Base-by-base conservation (phyloP, 53 echinoderm and acorn worm genomes). In the Astropecten irregularis region DNA sequence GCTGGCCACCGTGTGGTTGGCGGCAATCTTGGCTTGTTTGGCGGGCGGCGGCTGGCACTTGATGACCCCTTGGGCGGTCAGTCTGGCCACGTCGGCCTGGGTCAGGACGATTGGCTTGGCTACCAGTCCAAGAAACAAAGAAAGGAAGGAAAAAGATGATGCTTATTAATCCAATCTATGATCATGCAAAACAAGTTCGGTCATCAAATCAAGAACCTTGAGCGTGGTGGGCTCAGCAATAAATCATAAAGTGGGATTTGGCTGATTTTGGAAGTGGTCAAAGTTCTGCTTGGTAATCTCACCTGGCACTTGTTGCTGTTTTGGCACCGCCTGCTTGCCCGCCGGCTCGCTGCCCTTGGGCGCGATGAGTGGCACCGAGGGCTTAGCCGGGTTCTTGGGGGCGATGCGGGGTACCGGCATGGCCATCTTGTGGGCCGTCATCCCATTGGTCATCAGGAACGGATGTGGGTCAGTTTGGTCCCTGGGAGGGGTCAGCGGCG, bases 401-500 rank as follows among this genome's bases (percentile, higher is more conserved):
- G 74, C 88, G 13, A 83, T 69, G 70, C 49, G 71, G 53, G 74
- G 74, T n/a, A 65, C 48, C 35, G 71, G 13, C 19, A 28, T 84
- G 18, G 22, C 27, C 59, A 16, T 57, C 13, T 47, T 58, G n/a
- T n/a, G n/a, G n/a, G n/a, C n/a, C 33, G 42, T 33, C 39, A 25
- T 11, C 15, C 69, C 68, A 15, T 51, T 73, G 38, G 74, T 51
- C 51, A 65, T 47, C 0, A 66, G 74, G 67, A 66, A 76, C 30
- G 32, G 64, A 2, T 66, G 64, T 26, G 28, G 67, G n/a, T 73
- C 47, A 22, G 59, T 32, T 4, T 47, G 46, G 35, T 96, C 97
- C 25, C 88, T 82, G 33, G 94, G 99, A 0, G 99, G 99, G 33
- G 94, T 97, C 35, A 97, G 86, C 15, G 99, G 99, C 4, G 99